Conservation (phyloP, 2,113 vertebrate species). For the Barbus barbus region DNA sequence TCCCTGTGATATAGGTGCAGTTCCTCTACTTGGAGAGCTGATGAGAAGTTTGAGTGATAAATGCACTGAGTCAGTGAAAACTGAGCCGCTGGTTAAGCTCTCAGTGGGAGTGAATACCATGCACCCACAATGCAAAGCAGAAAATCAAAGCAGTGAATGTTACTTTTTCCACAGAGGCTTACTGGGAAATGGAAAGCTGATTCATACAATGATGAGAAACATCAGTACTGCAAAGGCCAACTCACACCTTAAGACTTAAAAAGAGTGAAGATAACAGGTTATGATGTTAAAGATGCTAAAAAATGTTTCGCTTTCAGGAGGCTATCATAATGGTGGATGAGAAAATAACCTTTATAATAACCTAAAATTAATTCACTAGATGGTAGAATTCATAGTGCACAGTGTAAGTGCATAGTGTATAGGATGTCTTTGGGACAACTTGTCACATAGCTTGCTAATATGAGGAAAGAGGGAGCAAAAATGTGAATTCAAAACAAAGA, state of each 20-base stretch:
- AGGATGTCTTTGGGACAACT: neutral
- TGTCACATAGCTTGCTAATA: neutral
- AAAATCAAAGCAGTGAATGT: neutral
- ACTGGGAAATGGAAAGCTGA: slow-evolving; percentile 17
- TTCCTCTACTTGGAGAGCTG: neutral
- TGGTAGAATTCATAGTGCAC: neutral
- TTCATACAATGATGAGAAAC: slow-evolving; percentile 14
- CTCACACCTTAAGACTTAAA: neutral
- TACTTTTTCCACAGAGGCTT: slow-evolving; percentile 24
- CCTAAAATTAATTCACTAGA: neutral
- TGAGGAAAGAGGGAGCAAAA: neutral
- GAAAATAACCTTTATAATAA: no score
- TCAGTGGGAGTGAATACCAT: slow-evolving; percentile 18
- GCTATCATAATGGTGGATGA: neutral
- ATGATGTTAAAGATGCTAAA: neutral
- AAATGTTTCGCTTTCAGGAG: neutral
- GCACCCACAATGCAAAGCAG: neutral
- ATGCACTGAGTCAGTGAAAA: neutral
- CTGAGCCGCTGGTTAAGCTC: slow-evolving; percentile 2
- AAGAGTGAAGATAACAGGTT: neutral
- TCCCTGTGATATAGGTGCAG: no score
- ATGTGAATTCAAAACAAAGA: neutral
- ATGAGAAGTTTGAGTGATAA: neutral
- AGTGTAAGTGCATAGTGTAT: neutral
- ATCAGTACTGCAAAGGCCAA: neutral